Percentiles rank a stretch among this genome's conserved stretches.
Conservation (phyloP, 2,888 invertebrate genomes). For the Tiliacea citrago region DNA sequence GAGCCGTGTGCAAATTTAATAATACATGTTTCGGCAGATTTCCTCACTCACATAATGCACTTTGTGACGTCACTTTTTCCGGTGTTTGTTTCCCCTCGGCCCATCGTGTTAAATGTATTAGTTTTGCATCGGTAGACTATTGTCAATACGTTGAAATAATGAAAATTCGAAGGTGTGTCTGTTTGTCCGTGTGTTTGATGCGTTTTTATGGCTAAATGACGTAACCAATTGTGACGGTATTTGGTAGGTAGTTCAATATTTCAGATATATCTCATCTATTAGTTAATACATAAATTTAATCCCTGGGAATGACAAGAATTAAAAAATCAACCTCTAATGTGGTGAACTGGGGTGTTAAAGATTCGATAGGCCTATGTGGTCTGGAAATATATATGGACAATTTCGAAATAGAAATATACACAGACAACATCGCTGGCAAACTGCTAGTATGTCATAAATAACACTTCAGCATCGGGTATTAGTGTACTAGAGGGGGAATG, state of each 20-base stretch:
- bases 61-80: constrained; percentile 64
- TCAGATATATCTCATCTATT: neutral
- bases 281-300: neutral
- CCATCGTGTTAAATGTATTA: constrained; percentile 80
- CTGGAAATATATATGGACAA: neutral
- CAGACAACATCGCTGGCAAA: neutral
- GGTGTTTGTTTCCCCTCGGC: constrained; percentile 66
- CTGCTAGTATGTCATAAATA: constrained; percentile 73
- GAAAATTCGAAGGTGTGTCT: neutral
- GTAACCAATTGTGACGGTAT: neutral
- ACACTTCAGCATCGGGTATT: constrained; percentile 66
- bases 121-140: constrained; percentile 75
- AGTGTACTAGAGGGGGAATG: constrained; percentile 62
- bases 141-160: constrained; percentile 50
- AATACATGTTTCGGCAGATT: constrained; percentile 69
- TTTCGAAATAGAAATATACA: constrained; percentile 5
- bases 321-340: neutral
- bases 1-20: constrained; percentile 66
- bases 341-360: neutral
- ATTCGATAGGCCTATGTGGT: neutral
- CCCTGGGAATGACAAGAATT: neutral
- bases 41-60: constrained; percentile 65
- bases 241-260: neutral
- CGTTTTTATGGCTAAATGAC: too few species aligned
- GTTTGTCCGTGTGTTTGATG: neutral